Base-by-base conservation (phyloP, 2,797 vertebrate genomes). In the Adelosebastes latens region DNA sequence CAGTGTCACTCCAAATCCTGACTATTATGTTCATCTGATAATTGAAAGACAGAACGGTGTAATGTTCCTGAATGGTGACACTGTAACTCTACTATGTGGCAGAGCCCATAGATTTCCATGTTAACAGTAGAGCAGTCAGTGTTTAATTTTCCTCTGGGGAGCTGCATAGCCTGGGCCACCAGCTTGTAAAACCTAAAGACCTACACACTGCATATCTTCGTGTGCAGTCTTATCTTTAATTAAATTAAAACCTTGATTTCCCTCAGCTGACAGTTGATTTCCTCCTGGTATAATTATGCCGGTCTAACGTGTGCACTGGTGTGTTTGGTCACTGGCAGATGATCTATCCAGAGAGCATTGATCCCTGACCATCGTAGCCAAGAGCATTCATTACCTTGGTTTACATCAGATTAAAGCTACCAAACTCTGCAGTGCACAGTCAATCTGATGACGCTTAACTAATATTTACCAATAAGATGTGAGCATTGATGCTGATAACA, bases 161-260 rank as follows among this genome's bases (percentile, higher is more conserved):
- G 77, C 79, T 49, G 58, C 87, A 60, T 73, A 79, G 81, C 56
- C 77, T 25, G 73, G 79, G 65, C 86, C 75, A 87, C 82, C 83
- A 71, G 86, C 91, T 90, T 94, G 91, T 92, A 91, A 92, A 92
- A 89, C 81, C 88, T 85, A 82, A 89, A 92, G 90, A 93, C 86
- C 88, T 89, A 72, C 81, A 87, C 79, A 84, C 67, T 73, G 46
- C 83, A 78, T 67, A 80, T 81, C 82, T 86, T 70, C 9, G 65
- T 76, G 80, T 88, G 84, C 84, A 81, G 80, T 75, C 89, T 92
- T 87, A 86, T 86, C 85, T 92, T 91, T 94, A 94, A 94, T 95
- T 93, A 81, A 92, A 94, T 95, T 93, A 95, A 94, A 93, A 93
- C 84, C 90, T 81, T 91, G 86, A 93, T 94, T 94, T 94, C 92